A percentile compares a stretch with the other conserved stretches of the same genome.
Evolutionary conservation across 2,888 invertebrate species (phyloP).

Genomic region (Parthenolecanium corni): DNA sequence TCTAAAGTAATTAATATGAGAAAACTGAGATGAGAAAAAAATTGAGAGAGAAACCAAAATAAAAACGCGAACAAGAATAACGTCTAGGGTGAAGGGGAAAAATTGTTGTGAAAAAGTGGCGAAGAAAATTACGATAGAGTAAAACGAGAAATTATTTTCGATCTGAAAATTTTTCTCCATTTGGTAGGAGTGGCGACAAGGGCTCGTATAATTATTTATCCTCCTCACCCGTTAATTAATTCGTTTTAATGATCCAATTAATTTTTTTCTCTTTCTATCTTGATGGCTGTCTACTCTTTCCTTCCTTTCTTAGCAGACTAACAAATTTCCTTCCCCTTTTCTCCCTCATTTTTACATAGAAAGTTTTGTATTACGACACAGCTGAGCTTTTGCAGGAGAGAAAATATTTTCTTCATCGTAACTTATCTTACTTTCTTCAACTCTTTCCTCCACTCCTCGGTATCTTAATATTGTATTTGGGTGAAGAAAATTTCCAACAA

Average conservation of each 20-base stretch:
- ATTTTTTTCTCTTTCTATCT: constrained; percentile 1
- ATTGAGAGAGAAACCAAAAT: no score
- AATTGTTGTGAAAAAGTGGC: no score
- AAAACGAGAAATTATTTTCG: background rate
- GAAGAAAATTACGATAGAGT: no score
- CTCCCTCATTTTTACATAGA: no score
- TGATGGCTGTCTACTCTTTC: no score
- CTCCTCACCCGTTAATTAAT: constrained; percentile 6
- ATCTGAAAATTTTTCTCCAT: background rate
- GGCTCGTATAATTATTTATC: background rate
- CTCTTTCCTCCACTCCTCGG: background rate
- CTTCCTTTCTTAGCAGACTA: background rate
- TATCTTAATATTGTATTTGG: constrained; percentile 7
- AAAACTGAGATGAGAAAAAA: no score
- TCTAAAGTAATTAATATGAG: no score
- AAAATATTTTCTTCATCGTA: constrained; percentile 1
- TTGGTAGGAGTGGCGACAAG: constrained; percentile 1
- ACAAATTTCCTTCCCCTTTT: background rate
- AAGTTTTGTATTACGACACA: no score
- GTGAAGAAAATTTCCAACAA: constrained; percentile 11
- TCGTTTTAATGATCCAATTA: constrained; percentile 13
- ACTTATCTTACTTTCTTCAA: constrained; percentile 8
- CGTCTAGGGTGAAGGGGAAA: no score
- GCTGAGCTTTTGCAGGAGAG: background rate
- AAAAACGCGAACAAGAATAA: no score